Conservation (phyloP, 1,140 invertebrate genomes). For the Sycobia sp. region DNA sequence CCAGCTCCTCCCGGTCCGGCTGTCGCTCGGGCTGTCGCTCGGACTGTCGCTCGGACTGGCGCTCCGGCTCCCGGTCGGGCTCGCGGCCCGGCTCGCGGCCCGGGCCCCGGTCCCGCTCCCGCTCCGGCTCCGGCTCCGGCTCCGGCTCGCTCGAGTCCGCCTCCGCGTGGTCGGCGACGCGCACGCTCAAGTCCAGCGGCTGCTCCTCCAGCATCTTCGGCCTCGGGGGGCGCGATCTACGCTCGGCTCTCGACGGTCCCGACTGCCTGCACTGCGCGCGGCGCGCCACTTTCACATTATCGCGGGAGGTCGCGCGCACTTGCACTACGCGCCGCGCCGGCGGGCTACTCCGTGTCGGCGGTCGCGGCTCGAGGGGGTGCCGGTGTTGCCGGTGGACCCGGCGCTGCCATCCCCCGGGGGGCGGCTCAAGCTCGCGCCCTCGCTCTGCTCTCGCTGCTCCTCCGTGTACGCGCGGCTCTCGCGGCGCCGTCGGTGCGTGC, state of each 20-base stretch:
- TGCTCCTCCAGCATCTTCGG: conserved; percentile 57
- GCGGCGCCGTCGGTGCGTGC: conserved; percentile 30
- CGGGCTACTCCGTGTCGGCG: no score
- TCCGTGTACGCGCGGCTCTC: neutral
- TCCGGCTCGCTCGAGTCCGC: conserved; percentile 31
- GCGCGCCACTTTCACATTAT: conserved; percentile 36
- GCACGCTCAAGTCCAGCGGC: conserved; percentile 56
- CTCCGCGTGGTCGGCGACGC: conserved; percentile 53
- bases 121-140: conserved; percentile 24
- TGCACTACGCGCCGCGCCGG: neutral
- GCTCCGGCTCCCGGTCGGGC: conserved; percentile 34
- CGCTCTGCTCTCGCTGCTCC: conserved; percentile 19
- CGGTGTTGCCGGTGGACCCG: neutral
- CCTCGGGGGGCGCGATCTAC: neutral
- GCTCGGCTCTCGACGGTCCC: neutral
- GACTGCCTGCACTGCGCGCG: neutral
- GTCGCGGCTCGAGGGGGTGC: neutral
- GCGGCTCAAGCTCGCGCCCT: conserved; percentile 4
- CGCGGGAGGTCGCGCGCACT: neutral
- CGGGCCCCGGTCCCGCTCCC: conserved; percentile 36
- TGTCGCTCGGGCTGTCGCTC: conserved; percentile 44
- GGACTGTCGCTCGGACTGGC: conserved; percentile 35
- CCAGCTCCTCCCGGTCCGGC: conserved; percentile 33
- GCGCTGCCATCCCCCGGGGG: neutral
- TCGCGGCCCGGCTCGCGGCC: conserved; percentile 21